A percentile compares a stretch with the other conserved stretches of the same genome.
Evolutionary conservation across 2,113 vertebrate species (phyloP).

Genomic region (Gyps fulvus): DNA sequence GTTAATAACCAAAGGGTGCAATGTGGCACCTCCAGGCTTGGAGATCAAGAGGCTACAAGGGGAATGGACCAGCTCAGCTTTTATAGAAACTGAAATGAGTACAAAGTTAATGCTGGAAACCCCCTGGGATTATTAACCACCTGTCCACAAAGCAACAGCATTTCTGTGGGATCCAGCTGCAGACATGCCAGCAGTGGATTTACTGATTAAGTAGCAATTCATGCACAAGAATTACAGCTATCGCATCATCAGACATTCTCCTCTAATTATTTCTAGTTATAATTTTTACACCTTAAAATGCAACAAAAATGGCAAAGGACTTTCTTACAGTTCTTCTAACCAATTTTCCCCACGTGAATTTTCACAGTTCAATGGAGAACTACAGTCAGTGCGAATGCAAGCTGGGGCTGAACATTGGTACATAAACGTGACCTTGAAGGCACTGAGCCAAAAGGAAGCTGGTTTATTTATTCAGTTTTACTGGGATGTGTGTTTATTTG

Average conservation of each 20-base stretch:
- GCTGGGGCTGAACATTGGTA: neutral
- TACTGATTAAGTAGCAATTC: slow-evolving; percentile 39
- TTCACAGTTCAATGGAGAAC: neutral
- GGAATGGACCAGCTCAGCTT: neutral
- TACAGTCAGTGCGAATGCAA: accelerated
- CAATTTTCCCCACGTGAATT: accelerated
- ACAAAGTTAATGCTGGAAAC: neutral
- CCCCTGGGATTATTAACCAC: neutral
- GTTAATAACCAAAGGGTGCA: neutral
- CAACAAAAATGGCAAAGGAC: neutral
- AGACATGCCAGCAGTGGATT: neutral
- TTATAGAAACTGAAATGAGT: neutral
- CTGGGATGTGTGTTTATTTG: neutral
- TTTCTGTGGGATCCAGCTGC: neutral
- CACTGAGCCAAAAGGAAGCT: neutral
- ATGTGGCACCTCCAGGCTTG: neutral
- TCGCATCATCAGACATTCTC: neutral
- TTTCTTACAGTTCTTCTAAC: neutral
- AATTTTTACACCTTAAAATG: neutral
- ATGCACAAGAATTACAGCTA: slow-evolving; percentile 33
- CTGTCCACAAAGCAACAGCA: neutral
- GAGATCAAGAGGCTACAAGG: neutral
- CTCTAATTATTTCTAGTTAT: neutral
- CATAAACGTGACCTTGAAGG: neutral
- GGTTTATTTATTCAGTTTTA: neutral